Percentiles rank a stretch among this genome's conserved stretches.
Conservation (phyloP, 1,140 invertebrate genomes). For the Ephestia elutella region DNA sequence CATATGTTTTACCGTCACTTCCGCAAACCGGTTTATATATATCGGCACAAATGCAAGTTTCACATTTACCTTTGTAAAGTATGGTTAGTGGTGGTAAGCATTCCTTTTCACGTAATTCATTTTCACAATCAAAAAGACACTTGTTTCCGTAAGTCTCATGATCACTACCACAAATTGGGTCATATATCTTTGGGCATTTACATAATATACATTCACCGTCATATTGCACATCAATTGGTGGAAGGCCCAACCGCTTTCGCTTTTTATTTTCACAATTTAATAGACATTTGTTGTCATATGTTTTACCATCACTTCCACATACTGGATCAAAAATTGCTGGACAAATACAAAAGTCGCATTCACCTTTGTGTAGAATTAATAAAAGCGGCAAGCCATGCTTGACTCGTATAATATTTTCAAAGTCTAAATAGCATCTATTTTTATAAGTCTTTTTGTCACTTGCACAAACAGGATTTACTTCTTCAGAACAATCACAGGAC, state of each 20-base stretch:
- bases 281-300: conserved; percentile 22
- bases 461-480: conserved; percentile 15
- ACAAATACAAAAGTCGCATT: conserved; percentile 13
- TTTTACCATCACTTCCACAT: conserved; percentile 23
- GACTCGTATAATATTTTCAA: conserved; percentile 10
- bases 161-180: conserved; percentile 48
- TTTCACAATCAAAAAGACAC: conserved; percentile 45
- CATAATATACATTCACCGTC: conserved; percentile 76
- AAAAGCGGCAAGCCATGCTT: conserved; percentile 3
- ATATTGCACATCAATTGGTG: conserved; percentile 17
- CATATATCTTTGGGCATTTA: conserved; percentile 20
- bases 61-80: conserved; percentile 12
- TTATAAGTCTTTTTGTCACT: conserved; percentile 18
- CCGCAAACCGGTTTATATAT: conserved; percentile 21
- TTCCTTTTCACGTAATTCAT: conserved; percentile 11
- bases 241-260: conserved; percentile 3
- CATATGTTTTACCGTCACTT: conserved; percentile 21
- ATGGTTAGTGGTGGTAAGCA: conserved; percentile 9
- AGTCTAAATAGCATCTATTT: conserved; percentile 11
- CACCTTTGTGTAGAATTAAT: conserved; percentile 11
- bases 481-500: conserved; percentile 8
- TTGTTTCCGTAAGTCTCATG: conserved; percentile 41
- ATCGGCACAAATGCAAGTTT: conserved; percentile 18
- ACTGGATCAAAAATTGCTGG: not conserved
- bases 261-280: conserved; percentile 19